Conservation (phyloP, 1,140 invertebrate genomes). For the Odontomachus brunneus region DNA sequence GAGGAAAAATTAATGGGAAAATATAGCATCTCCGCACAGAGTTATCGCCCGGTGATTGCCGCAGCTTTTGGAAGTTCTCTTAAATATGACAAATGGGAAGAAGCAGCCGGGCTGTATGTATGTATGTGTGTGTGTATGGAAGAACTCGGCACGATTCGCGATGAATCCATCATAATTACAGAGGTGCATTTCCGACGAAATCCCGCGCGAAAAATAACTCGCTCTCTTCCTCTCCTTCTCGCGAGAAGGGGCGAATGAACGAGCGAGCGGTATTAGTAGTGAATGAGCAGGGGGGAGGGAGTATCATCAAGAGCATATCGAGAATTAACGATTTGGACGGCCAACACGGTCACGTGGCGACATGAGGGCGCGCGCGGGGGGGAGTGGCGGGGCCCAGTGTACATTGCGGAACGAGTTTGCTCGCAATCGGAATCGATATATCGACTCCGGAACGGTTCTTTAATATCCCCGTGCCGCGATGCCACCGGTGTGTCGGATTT, state of each 20-base stretch:
- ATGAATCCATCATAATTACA: slow-evolving; percentile 51
- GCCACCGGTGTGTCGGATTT: slow-evolving; percentile 5
- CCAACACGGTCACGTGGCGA: slow-evolving; percentile 21
- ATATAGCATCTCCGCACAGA: slow-evolving; percentile 46
- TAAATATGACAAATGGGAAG: slow-evolving; percentile 29
- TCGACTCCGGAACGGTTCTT: slow-evolving; percentile 3
- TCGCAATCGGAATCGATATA: slow-evolving; percentile 29
- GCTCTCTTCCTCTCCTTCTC: no score
- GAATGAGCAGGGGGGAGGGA: no score
- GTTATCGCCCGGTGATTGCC: slow-evolving; percentile 42
- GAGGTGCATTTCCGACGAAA: slow-evolving; percentile 2
- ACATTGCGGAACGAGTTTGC: slow-evolving; percentile 30
- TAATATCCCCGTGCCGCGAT: slow-evolving; percentile 22
- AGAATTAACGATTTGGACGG: slow-evolving; percentile 35
- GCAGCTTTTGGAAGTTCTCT: slow-evolving; percentile 24
- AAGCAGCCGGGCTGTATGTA: no score
- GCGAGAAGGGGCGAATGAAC: background rate
- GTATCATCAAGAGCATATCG: slow-evolving; percentile 12
- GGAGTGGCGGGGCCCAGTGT: background rate
- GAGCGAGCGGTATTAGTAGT: slow-evolving; percentile 9
- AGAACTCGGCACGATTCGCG: slow-evolving; percentile 1
- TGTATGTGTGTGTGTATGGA: background rate
- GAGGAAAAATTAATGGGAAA: slow-evolving; percentile 26
- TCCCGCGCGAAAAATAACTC: slow-evolving; percentile 25
- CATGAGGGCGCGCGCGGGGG: no score